Evolutionary conservation across 1,140 invertebrate genomes (phyloP).

Genomic region (Goniozus legneri): DNA sequence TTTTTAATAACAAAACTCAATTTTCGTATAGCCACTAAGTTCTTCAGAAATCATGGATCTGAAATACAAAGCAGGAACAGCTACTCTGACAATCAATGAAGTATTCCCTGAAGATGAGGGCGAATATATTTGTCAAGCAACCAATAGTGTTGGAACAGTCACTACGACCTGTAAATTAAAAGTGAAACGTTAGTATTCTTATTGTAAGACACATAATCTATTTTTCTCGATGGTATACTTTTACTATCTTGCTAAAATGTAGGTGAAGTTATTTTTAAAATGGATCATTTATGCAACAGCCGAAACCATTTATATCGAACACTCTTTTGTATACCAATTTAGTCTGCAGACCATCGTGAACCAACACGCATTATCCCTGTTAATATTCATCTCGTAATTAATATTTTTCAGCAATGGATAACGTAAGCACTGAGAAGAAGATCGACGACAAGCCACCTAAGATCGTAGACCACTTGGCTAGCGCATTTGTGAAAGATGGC

Average conservation of each 20-base stretch:
- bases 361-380: too few species aligned
- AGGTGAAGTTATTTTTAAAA: neutral
- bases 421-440: constrained; percentile 53
- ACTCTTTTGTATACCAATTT: too few species aligned
- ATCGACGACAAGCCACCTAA: constrained; percentile 72
- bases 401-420: constrained; percentile 66
- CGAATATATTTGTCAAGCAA: constrained; percentile 82
- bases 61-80: constrained; percentile 85
- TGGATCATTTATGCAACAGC: neutral
- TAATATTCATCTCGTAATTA: too few species aligned
- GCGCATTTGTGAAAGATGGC: constrained; percentile 79
- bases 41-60: constrained; percentile 85
- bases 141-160: constrained; percentile 80
- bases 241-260: too few species aligned
- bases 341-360: too few species aligned
- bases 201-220: too few species aligned
- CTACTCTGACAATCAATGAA: constrained; percentile 82
- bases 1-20: constrained; percentile 6
- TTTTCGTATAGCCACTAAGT: constrained; percentile 55
- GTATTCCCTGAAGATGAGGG: constrained; percentile 94
- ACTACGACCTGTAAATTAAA: constrained; percentile 80
- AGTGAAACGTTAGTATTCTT: constrained; percentile 70
- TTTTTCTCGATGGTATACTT: neutral
- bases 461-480: constrained; percentile 80
- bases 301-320: too few species aligned